These are phyloP conservation scores for Mesoclemmys tuberculata DNA, from an alignment of 2,113 vertebrate species.

Conservation along the genomic window DNA sequence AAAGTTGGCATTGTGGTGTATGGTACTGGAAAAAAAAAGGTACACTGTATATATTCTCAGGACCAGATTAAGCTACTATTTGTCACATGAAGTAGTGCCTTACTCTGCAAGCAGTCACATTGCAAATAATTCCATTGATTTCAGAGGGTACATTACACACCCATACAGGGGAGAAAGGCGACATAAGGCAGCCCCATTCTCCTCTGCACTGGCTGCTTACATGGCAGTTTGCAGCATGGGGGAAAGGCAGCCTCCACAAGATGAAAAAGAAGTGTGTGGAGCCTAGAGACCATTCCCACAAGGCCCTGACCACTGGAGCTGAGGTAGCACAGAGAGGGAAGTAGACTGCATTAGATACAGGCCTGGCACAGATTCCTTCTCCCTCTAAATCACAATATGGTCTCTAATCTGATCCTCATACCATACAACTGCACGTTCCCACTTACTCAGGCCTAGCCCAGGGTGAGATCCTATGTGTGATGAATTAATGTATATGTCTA, in stretches of 20 bases:
- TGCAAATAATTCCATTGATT: background rate
- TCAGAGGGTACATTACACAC: background rate
- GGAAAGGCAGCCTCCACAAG: background rate
- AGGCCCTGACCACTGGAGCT: background rate
- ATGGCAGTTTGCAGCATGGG: background rate
- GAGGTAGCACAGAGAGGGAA: background rate
- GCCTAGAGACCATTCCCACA: background rate
- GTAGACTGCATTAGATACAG: background rate
- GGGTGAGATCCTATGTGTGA: no score
- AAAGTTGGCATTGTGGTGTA: background rate
- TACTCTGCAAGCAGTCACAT: background rate
- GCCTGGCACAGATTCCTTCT: background rate
- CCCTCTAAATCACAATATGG: no score
- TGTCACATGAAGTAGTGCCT: background rate
- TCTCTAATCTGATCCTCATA: no score
- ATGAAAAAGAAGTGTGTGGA: background rate
- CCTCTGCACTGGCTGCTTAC: background rate
- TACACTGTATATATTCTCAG: background rate
- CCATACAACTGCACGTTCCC: no score
- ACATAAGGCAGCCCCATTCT: background rate
- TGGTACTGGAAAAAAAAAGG: background rate
- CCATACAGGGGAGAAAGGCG: background rate
- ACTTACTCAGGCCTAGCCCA: no score
- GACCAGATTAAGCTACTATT: background rate
- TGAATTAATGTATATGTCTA: no score